Evolutionary conservation across 2,888 invertebrate genomes (phyloP), one percentile per base, ranked within the genome.

Genomic region (Abrostola tripartita): DNA sequence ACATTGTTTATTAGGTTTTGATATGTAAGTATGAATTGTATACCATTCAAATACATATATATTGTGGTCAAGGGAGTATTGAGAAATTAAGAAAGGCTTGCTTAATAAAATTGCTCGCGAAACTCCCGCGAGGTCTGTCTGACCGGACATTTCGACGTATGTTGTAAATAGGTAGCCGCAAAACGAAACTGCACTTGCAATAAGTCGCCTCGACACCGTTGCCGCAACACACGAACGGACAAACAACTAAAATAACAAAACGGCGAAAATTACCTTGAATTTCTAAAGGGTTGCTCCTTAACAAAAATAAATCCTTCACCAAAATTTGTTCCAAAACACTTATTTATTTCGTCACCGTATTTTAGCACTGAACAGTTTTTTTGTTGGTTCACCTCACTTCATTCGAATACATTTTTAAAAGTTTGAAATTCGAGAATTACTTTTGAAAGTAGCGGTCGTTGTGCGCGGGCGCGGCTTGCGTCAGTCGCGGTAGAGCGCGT

Each of bases 111-210:
- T 70, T 72, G 78, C 71, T 76, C 78, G 85, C 81, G 80, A 85
- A 84, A 83, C 68, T 80, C 60, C 74, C 67, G 68, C 87, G 89
- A 88, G 89, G 89, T 90, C 76, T 76, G 81, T 78, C 81, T 79
- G 79, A 83, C 85, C 87, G 86, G 87, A 82, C 85, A 81, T 71
- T 71, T 83, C 76, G 79, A 69, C 81, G 79, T 87, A 79, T 92
- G 90, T 91, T 90, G 92, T 87, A 92, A 93, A 91, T 91, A 85
- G 85, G 86, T 83, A 85, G 83, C 82, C 82, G 85, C 86, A 81
- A 83, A 83, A 87, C 83, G 85, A 88, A 88, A 89, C 86, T 86
- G 89, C 89, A 88, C 84, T 81, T 87, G 89, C 88, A 88, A 88
- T 81, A 83, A 80, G 72, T 86, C 83, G 83, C 83, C 82, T 85